phyloP scores from a whole-genome alignment of 2,113 vertebrate genomes.

The Gambusia affinis region DNA sequence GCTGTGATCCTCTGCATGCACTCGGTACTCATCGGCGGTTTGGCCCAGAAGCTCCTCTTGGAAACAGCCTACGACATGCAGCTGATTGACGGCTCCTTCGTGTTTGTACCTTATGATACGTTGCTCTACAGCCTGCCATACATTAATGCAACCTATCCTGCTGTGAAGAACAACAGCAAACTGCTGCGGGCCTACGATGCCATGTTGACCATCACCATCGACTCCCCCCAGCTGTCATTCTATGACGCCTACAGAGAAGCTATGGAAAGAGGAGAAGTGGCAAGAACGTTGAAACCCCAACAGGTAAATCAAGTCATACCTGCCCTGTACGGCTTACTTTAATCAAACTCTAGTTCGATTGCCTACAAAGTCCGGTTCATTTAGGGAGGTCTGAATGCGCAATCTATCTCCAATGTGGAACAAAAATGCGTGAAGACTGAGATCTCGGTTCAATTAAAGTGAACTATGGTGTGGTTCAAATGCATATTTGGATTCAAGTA shows the following conservation, averaged over 20 bases:
- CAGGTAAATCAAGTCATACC: slow-evolving; percentile 61
- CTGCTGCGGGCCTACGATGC: slow-evolving; percentile 81
- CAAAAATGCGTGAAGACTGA: too few relatives aligned
- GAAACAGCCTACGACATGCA: slow-evolving; percentile 81
- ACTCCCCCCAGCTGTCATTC: slow-evolving; percentile 75
- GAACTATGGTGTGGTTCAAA: too few relatives aligned
- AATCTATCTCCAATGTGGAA: too few relatives aligned
- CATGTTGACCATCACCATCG: slow-evolving; percentile 80
- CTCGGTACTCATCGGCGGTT: slow-evolving; percentile 80
- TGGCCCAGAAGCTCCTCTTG: slow-evolving; percentile 74
- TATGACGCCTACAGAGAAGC: slow-evolving; percentile 77
- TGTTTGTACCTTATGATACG: slow-evolving; percentile 83
- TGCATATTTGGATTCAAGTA: too few relatives aligned
- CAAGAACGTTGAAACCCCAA: slow-evolving; percentile 63
- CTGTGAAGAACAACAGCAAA: slow-evolving; percentile 75
- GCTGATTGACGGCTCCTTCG: slow-evolving; percentile 79
- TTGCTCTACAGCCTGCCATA: slow-evolving; percentile 84
- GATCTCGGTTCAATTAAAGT: too few relatives aligned
- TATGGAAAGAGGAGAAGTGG: slow-evolving; percentile 73
- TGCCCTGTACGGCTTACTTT: too few relatives aligned
- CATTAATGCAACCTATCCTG: slow-evolving; percentile 65
- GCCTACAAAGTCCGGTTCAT: too few relatives aligned
- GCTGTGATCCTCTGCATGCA: slow-evolving; percentile 86
- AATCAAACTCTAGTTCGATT: too few relatives aligned
- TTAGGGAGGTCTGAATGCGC: too few relatives aligned